phyloP scores from a whole-genome alignment of 2,797 vertebrate genomes.

The Pangasius macronema region DNA sequence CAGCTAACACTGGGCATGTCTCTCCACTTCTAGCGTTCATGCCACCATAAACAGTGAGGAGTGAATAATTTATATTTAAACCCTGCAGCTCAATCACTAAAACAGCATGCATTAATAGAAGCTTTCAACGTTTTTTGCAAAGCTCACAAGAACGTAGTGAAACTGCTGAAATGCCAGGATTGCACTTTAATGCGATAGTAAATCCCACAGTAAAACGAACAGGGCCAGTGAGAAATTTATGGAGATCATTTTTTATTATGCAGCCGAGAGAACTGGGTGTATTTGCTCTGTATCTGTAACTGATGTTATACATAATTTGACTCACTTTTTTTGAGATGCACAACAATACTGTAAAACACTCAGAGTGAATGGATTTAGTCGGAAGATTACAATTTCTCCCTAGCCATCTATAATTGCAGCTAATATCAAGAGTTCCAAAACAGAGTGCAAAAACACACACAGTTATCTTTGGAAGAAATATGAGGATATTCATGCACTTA shows the following conservation, averaged over 20 bases:
- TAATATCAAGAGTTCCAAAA: neutral
- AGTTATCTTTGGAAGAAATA: neutral
- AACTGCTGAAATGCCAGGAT: slow-evolving; percentile 23
- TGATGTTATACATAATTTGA: slow-evolving; percentile 25
- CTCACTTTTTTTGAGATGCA: slow-evolving; percentile 23
- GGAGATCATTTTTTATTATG: slow-evolving; percentile 41
- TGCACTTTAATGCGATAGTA: slow-evolving; percentile 36
- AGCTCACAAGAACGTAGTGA: slow-evolving; percentile 1
- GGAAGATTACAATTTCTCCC: neutral
- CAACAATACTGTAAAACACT: slow-evolving; percentile 26
- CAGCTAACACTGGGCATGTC: neutral
- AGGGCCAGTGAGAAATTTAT: slow-evolving; percentile 38
- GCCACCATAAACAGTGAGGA: slow-evolving; percentile 8
- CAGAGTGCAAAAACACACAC: neutral
- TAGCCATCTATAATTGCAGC: slow-evolving; percentile 6
- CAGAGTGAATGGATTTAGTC: no score
- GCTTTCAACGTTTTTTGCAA: slow-evolving; percentile 14
- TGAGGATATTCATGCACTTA: neutral
- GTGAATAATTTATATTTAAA: slow-evolving; percentile 13
- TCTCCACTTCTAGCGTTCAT: neutral
- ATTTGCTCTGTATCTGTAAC: slow-evolving; percentile 34
- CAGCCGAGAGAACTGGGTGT: slow-evolving; percentile 17
- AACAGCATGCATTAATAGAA: slow-evolving; percentile 21
- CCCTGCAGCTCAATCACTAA: slow-evolving; percentile 18
- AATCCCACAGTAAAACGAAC: slow-evolving; percentile 40